Conservation (phyloP, 2,888 invertebrate species). For the Brachycybe producta region DNA sequence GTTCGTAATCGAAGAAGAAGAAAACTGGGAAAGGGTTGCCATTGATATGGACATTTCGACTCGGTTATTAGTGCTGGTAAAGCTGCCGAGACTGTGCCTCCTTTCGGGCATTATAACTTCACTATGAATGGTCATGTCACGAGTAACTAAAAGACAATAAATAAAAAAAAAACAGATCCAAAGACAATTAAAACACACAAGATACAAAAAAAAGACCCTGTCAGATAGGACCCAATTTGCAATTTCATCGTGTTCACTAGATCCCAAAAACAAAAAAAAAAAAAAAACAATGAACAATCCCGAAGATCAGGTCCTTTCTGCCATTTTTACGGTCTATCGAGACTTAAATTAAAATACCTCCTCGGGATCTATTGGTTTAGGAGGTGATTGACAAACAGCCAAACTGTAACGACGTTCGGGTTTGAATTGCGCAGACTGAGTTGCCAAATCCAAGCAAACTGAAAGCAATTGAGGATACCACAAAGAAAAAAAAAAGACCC, state of each 20-base stretch:
- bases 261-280: too few relatives aligned
- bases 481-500: too few relatives aligned
- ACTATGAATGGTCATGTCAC: slow-evolving; percentile 16
- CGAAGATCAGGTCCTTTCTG: too few relatives aligned
- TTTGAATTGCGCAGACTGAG: slow-evolving; percentile 14
- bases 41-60: too few relatives aligned
- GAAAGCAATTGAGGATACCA: slow-evolving; percentile 3
- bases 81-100: slow-evolving; percentile 30
- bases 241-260: too few relatives aligned
- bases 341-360: too few relatives aligned
- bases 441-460: slow-evolving; percentile 19
- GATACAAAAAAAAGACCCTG: not conserved
- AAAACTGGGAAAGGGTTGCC: too few relatives aligned
- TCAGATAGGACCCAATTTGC: too few relatives aligned
- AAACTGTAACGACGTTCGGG: slow-evolving; percentile 29
- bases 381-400: slow-evolving; percentile 29
- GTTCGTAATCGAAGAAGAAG: too few relatives aligned
- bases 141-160: slow-evolving; percentile 8
- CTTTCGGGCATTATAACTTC: slow-evolving; percentile 23
- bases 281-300: too few relatives aligned
- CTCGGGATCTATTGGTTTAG: slow-evolving; percentile 17
- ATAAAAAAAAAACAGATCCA: not conserved
- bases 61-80: too few relatives aligned
- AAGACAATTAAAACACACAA: not conserved
- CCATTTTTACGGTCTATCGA: too few relatives aligned